Evolutionary conservation across 2,797 vertebrate genomes (phyloP), one percentile per base, ranked within the genome.

Genomic region (Lacerta bilineata): DNA sequence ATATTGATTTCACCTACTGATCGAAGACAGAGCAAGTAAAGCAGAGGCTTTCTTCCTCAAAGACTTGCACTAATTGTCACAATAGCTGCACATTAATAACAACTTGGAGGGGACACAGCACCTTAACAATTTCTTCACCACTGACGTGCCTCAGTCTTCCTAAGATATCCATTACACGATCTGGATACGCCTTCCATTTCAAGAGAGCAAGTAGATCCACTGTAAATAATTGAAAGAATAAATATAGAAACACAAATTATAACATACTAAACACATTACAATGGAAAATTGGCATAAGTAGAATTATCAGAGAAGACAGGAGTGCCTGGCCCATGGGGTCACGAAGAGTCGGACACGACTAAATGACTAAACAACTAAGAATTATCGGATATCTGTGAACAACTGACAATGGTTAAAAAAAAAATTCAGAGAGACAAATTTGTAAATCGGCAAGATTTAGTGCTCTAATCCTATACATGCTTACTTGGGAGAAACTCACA

Each of bases 51-150:
- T 9, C 29, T 36, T 55, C 3, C 18, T 88, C 23, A 82, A 85
- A 55, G 0, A 82, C 23, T 61, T 79, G 2, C 1, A 72, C 68
- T 59, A 80, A 83, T 50, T 46, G 13, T 15, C 41, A 79, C 8
- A 76, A 1, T 39, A 76, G 18, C n/a, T 39, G 64, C 72, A 64
- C 33, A 33, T 61, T 46, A 84, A 84, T n/a, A 81, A 43, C 61
- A 39, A 59, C 39, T 66, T 68, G n/a, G 50, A 81, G 46, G 11
- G 85, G 33, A 2, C 0, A 66, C 5, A 88, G 71, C 96, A 99
- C 99, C 98, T 99, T 99, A 91, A 99, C 98, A 84, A 99, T 99
- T 95, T 99, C 99, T 95, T 99, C 99, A 41, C 99, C 99, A 6
- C 97, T 99, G 95, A 99, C 98, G 23, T 99, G 99, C 23, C 98